A percentile compares a stretch with the other conserved stretches of the same genome.
Evolutionary conservation across 2,113 vertebrate species (phyloP).

Genomic region (Perca flavescens): DNA sequence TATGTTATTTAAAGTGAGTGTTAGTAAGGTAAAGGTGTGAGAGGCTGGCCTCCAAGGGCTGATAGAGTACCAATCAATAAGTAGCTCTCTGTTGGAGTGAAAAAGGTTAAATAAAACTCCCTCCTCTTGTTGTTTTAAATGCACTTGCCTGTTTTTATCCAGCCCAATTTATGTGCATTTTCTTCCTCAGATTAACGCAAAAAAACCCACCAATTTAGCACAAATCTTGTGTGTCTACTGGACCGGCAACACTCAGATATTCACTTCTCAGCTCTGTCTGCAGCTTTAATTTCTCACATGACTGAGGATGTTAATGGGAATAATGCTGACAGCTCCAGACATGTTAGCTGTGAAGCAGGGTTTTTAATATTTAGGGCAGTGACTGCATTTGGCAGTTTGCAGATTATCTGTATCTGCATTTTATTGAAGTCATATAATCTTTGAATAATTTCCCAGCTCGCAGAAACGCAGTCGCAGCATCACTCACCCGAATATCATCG

Average conservation of each 20-base stretch:
- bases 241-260: background rate
- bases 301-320: constrained; percentile 31
- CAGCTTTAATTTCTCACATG: constrained; percentile 39
- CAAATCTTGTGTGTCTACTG: background rate
- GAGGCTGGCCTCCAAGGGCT: too few species aligned
- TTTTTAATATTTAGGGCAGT: constrained; percentile 42
- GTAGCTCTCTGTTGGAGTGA: background rate
- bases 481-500: too few species aligned
- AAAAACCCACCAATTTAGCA: background rate
- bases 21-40: too few species aligned
- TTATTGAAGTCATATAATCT: too few species aligned
- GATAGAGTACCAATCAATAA: too few species aligned
- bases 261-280: background rate
- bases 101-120: background rate
- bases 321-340: background rate
- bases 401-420: too few species aligned
- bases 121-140: background rate
- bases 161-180: background rate
- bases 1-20: background rate
- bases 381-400: background rate
- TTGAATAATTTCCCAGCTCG: too few species aligned
- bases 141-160: background rate
- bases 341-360: constrained; percentile 4
- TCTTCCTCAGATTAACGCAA: background rate
- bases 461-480: too few species aligned